Evolutionary conservation across 2,888 invertebrate species (phyloP).

Genomic region (Suillia variegata): DNA sequence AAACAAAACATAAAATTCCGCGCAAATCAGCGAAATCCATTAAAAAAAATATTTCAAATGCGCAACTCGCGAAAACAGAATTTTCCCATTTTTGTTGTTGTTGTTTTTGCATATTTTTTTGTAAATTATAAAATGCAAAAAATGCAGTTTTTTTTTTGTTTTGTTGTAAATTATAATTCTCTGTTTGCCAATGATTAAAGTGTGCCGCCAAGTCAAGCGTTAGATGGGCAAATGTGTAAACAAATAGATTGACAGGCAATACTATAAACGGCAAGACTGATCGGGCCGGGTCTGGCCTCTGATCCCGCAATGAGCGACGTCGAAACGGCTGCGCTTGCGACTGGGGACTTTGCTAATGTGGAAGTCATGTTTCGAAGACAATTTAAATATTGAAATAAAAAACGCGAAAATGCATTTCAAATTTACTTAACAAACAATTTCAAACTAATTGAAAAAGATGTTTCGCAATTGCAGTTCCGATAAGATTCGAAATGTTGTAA

Average conservation of each 20-base stretch:
- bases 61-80: too few relatives aligned
- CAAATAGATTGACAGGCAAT: not conserved
- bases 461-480: not conserved
- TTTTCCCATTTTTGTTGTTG: too few relatives aligned
- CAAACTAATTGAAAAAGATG: conserved; percentile 3
- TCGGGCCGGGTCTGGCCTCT: not conserved
- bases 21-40: too few relatives aligned
- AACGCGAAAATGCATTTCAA: conserved; percentile 5
- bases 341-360: too few relatives aligned
- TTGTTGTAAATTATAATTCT: not conserved
- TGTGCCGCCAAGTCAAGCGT: conserved; percentile 1
- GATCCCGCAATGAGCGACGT: not conserved
- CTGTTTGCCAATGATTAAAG: conserved; percentile 1
- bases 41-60: too few relatives aligned
- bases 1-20: too few relatives aligned
- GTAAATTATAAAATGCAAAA: not conserved
- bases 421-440: not conserved
- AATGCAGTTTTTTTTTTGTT: not conserved
- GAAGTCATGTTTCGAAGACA: too few relatives aligned
- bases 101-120: too few relatives aligned
- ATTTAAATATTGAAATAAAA: too few relatives aligned
- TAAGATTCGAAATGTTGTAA: not conserved
- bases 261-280: not conserved
- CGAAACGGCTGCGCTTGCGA: not conserved
- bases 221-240: not conserved